Conservation (phyloP, 2,113 vertebrate genomes). For the Nycticorax nycticorax region DNA sequence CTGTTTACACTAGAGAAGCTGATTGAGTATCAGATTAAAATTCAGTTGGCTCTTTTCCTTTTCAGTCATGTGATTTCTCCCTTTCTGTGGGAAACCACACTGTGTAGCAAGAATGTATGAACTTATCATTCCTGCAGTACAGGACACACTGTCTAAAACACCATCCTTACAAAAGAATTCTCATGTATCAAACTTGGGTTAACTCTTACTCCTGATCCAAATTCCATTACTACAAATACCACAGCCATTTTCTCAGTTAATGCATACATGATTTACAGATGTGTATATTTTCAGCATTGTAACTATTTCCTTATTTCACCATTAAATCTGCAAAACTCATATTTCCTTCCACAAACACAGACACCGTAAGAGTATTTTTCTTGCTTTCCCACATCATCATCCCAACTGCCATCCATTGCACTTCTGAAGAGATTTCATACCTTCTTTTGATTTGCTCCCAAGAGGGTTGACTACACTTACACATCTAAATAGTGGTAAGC, state of each 20-base stretch:
- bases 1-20: not conserved
- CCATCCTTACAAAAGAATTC: not conserved
- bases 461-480: not conserved
- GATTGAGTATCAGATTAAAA: not conserved
- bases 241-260: not conserved
- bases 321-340: not conserved
- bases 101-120: not conserved
- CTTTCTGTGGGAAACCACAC: not conserved
- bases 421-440: not conserved
- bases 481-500: not conserved
- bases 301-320: not conserved
- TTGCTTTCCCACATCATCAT: not conserved
- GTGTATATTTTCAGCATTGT: not conserved
- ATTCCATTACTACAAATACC: not conserved
- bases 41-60: not conserved
- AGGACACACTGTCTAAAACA: not conserved
- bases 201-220: not conserved
- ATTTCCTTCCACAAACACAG: not conserved
- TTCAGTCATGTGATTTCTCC: not conserved
- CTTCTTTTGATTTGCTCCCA: not conserved
- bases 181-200: not conserved
- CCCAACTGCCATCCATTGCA: not conserved
- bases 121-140: not conserved
- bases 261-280: accelerated
- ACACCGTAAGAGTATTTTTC: not conserved